These are phyloP conservation scores for Gulo gulo DNA, from an alignment of 2,113 vertebrate genomes.

Conservation along the genomic window DNA sequence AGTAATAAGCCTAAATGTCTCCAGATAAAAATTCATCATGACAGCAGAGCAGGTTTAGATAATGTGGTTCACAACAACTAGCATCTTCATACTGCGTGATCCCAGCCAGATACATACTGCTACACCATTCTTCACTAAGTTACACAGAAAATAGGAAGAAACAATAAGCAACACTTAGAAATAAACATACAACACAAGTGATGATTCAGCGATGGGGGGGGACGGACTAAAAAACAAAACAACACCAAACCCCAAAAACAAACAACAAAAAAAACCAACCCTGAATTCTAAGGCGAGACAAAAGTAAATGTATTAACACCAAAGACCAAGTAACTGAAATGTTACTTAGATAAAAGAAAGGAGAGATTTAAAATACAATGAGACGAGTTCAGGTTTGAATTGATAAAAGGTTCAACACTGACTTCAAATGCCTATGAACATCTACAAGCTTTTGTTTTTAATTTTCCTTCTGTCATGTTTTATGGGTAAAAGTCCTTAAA, in stretches of 20 bases:
- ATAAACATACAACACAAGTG: slow-evolving; percentile 2
- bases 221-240: neutral
- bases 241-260: neutral
- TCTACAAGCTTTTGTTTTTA: slow-evolving; percentile 66
- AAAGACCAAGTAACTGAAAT: slow-evolving; percentile 48
- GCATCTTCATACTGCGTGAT: neutral
- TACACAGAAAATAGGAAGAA: neutral
- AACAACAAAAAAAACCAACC: neutral
- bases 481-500: slow-evolving; percentile 67
- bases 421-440: slow-evolving; percentile 74
- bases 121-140: slow-evolving; percentile 21
- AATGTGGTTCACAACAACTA: neutral
- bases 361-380: slow-evolving; percentile 10
- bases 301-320: slow-evolving; percentile 61
- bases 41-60: slow-evolving; percentile 34
- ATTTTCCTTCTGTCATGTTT: slow-evolving; percentile 69
- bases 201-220: neutral
- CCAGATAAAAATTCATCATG: slow-evolving; percentile 49
- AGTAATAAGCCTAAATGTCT: slow-evolving; percentile 46
- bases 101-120: neutral
- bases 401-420: slow-evolving; percentile 59
- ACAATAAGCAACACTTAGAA: slow-evolving; percentile 32
- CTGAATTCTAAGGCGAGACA: slow-evolving; percentile 49
- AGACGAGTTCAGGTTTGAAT: slow-evolving; percentile 38
- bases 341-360: slow-evolving; percentile 31